These are phyloP conservation scores for Vanessa tameamea DNA, from an alignment of 1,140 invertebrate genomes.

Conservation along the genomic window DNA sequence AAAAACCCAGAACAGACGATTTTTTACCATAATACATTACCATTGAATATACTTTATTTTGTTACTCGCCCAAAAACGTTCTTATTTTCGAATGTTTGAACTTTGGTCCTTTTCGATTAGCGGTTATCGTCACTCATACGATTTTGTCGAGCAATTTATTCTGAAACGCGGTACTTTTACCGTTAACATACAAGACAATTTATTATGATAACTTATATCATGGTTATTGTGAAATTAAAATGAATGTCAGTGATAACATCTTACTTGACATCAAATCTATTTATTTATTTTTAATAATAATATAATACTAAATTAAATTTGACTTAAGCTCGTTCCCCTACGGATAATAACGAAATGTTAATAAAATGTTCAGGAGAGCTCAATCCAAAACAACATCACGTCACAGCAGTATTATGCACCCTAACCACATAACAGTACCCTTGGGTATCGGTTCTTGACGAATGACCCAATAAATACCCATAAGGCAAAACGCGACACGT, in stretches of 20 bases:
- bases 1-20: conserved; percentile 49
- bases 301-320: conserved; percentile 3
- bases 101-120: conserved; percentile 79
- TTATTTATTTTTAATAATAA: background rate
- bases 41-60: conserved; percentile 66
- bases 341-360: conserved; percentile 47
- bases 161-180: background rate
- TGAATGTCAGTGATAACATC: too few relatives aligned
- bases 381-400: conserved; percentile 65
- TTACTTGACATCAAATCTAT: background rate
- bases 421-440: conserved; percentile 72
- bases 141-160: conserved; percentile 46
- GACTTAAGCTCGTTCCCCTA: conserved; percentile 31
- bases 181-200: background rate
- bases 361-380: conserved; percentile 63
- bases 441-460: conserved; percentile 68
- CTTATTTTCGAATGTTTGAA: conserved; percentile 72
- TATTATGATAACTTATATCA: too few relatives aligned
- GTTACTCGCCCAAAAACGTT: conserved; percentile 53
- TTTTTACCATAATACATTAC: conserved; percentile 61
- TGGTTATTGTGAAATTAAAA: too few relatives aligned
- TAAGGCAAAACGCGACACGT: conserved; percentile 73
- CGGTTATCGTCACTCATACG: conserved; percentile 64
- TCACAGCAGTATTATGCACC: conserved; percentile 70
- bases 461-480: conserved; percentile 78